phyloP scores from a whole-genome alignment of 2,888 invertebrate genomes.

The Spilarctia lutea region DNA sequence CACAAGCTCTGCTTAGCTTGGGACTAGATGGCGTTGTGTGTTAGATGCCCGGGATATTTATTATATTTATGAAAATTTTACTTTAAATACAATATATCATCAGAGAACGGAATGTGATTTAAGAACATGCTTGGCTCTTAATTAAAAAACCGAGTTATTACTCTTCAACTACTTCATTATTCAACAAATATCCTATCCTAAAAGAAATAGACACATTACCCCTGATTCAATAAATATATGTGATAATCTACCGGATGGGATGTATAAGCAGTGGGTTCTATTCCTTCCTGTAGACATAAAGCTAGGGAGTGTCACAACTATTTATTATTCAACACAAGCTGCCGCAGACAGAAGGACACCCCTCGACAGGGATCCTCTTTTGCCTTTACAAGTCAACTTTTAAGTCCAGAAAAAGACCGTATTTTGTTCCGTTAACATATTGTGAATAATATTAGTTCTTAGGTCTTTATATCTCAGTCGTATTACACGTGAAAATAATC shows the following conservation, averaged over 20 bases:
- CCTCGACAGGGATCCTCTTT: conserved; percentile 14
- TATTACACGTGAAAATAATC: background rate
- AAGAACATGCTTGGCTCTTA: background rate
- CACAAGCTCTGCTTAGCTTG: no score
- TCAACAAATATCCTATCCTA: background rate
- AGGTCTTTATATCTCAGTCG: background rate
- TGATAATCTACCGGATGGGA: conserved; percentile 11
- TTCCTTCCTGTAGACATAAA: conserved; percentile 11
- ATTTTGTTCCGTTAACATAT: background rate
- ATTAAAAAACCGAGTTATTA: background rate
- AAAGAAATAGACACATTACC: background rate
- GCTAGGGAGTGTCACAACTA: conserved; percentile 13
- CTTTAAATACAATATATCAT: no score
- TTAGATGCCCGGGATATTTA: no score
- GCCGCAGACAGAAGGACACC: conserved; percentile 16
- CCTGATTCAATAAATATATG: conserved; percentile 5
- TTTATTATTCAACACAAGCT: conserved; percentile 24
- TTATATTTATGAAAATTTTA: no score
- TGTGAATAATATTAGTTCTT: background rate
- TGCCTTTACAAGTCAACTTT: conserved; percentile 17
- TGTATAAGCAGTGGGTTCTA: conserved; percentile 10
- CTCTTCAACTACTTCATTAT: background rate
- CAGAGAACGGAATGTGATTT: no score
- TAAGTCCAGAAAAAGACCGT: conserved; percentile 3
- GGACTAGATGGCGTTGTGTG: no score